Base-by-base conservation (phyloP, 2,888 invertebrate species). In the Cataglyphis albicans region DNA sequence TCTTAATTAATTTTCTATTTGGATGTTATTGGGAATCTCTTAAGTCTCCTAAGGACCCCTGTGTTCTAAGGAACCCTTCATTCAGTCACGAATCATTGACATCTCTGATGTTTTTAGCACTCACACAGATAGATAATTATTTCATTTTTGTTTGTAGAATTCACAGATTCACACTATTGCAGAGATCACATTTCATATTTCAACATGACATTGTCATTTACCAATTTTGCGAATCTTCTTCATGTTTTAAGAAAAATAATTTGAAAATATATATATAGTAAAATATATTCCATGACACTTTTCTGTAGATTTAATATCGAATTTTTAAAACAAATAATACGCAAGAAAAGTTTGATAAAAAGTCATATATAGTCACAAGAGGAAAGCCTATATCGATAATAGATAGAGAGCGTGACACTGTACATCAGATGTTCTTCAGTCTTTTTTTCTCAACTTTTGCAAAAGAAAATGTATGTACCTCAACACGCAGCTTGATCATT, bases 371-470 rank as follows among this genome's bases (percentile, higher is more conserved):
- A 52, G n/a, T 35, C 35, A 48, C 12, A 61, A 44, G 32, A 44
- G 2, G 7, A 48, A 1, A 52, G 38, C 12, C 38, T 67, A 41
- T 29, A 48, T 18, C 57, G 25, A 74, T 35, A 48, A 29, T 18
- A 59, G 44, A 18, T 48, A 41, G 68, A 81, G 73, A 68, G 64
- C 59, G 78, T 41, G 38, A 63, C 52, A 55, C 38, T 29, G 29
- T 35, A 80, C 84, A 84, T 87, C 87, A 87, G 35, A 6, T 89
- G 88, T 88, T 87, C 84, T 48, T 63, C 29, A 38, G 35, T 32
- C 55, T 59, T 48, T 48, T 65, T 10, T 32, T 10, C 9, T 25
- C 0, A 64, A 65, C 81, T 74, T 74, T 73, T 25, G 32, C 35
- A 41, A 76, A 57, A 29, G 29, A 29, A n/a, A 63, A 21, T 48